Conservation (phyloP, 2,113 vertebrate species). For the Taurulus bubalis region DNA sequence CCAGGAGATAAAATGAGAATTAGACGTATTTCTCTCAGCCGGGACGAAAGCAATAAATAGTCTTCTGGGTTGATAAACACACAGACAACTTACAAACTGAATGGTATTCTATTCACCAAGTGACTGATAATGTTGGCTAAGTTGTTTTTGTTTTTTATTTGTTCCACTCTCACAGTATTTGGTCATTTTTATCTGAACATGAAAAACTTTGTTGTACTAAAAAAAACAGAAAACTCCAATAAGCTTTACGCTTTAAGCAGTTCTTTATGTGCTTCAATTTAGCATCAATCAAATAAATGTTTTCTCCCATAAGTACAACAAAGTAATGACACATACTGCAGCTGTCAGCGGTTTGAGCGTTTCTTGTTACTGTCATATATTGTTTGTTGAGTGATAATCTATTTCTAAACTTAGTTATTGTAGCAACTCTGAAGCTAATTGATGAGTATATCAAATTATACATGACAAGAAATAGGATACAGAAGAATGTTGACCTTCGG, state of each 20-base stretch:
- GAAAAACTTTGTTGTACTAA: neutral
- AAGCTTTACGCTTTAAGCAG: neutral
- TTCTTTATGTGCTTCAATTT: neutral
- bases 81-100: neutral
- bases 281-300: neutral
- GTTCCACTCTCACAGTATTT: neutral
- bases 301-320: neutral
- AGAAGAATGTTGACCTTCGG: no score
- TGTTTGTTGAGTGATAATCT: neutral
- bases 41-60: conserved; percentile 5
- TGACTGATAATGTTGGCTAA: no score
- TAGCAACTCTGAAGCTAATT: neutral
- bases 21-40: conserved; percentile 7
- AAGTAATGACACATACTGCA: neutral
- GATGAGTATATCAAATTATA: neutral
- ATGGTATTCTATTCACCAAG: no score
- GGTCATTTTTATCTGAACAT: neutral
- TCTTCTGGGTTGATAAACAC: neutral
- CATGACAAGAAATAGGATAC: no score
- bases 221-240: neutral
- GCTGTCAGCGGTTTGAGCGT: neutral
- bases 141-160: no score
- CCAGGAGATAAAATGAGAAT: conserved; percentile 32
- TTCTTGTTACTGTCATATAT: neutral
- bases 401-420: neutral